Conservation (phyloP, 2,888 invertebrate genomes). For the Aspidiotus rigidus region DNA sequence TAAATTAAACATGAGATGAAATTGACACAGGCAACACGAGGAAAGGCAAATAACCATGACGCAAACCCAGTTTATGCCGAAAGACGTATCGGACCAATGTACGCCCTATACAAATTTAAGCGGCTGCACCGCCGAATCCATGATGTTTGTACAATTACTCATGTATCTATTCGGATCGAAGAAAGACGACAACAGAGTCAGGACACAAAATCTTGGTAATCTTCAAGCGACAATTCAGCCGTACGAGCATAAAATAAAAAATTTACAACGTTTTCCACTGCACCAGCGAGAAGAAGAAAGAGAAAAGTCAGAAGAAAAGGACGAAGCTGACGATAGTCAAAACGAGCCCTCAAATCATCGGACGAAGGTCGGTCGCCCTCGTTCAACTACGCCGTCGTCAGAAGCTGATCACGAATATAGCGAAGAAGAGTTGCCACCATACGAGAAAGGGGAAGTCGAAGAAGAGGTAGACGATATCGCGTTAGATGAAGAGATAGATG, state of each 20-base stretch:
- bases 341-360: constrained; percentile 8
- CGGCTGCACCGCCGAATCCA: constrained; percentile 37
- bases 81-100: constrained; percentile 36
- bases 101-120: constrained; percentile 34
- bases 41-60: constrained; percentile 7
- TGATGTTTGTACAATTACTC: constrained; percentile 39
- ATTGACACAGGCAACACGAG: too few species aligned
- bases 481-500: neutral
- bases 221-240: neutral
- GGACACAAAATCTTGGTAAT: neutral
- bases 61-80: constrained; percentile 32
- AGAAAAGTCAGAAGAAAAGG: constrained; percentile 9
- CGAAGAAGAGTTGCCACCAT: neutral
- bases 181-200: constrained; percentile 26
- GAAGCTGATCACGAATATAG: neutral
- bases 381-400: neutral
- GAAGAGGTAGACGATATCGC: neutral
- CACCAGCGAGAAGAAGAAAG: neutral
- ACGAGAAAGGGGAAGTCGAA: neutral
- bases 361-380: constrained; percentile 1
- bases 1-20: too few species aligned
- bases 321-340: constrained; percentile 22
- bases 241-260: constrained; percentile 21
- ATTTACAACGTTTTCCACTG: constrained; percentile 12
- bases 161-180: constrained; percentile 38